Evolutionary conservation across 2,797 vertebrate species (phyloP), one percentile per base, ranked within the genome.

Genomic region (Rhabdophis nuchalis): DNA sequence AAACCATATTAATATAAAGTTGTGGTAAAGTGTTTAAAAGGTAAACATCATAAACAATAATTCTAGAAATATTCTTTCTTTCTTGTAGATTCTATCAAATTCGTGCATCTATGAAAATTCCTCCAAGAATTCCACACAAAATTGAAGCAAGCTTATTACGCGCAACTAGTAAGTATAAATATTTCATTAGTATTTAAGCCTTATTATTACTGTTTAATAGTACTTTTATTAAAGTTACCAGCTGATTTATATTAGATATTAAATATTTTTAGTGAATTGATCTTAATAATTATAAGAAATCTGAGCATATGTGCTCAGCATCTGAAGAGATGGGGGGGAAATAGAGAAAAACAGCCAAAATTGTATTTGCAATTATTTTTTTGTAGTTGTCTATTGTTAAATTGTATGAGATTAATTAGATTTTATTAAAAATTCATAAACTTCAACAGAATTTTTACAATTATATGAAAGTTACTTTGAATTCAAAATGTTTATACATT

Each of bases 41-140:
- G 18, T 58, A 12, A 29, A 36, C 86, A 82, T 46, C 54, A 16
- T 90, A 23, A 95, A 93, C 58, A 0, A 1, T 20, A 25, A 20
- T 90, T 85, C 96, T 95, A 61, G 14, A 88, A 97, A 92, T 96
- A 4, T 91, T 68, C 72, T 82, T 93, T 88, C 82, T 52, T 52
- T 94, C 87, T 92, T 96, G 96, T 96, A 99, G 99, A 92, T 99
- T 99, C 97, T 99, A 99, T 97, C 99, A 99, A 97, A 98, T 99
- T 85, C 99, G 99, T 96, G 97, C 97, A 56, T 98, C 97, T 94
- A 98, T 99, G 97, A 99, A 99, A 97, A 97, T 99, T 93, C 99
- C 99, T 94, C 97, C 98, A 90, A 98, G 99, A 97, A 97, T 99
- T 95, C 99, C 99, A 92, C 98, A 99, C 96, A 99, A 98, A 97